These are phyloP conservation scores for Oceanites oceanicus DNA, from an alignment of 2,113 vertebrate species.

Conservation along the genomic window DNA sequence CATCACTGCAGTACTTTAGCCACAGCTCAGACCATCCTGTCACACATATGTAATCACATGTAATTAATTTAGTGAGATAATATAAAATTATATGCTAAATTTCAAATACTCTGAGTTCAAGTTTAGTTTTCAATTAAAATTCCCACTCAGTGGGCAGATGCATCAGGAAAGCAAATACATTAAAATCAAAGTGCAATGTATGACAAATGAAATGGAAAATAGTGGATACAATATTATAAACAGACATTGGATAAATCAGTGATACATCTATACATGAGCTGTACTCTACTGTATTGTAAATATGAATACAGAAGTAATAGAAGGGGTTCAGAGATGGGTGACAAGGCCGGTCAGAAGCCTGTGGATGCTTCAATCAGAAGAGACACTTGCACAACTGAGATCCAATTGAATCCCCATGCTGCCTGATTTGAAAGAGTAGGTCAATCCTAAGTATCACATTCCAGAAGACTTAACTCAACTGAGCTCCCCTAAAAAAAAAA, in stretches of 20 bases:
- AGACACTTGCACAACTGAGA: background rate
- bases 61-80: constrained; percentile 20
- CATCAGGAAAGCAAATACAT: background rate
- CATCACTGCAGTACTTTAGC: background rate
- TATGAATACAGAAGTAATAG: background rate
- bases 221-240: background rate
- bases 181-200: background rate
- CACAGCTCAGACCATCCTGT: background rate
- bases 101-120: background rate
- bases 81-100: background rate
- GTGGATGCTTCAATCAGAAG: background rate
- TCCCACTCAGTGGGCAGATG: background rate
- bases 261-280: background rate
- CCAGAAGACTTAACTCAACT: background rate
- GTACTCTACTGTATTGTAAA: background rate
- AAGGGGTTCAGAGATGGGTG: background rate
- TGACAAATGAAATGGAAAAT: background rate
- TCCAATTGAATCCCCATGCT: background rate
- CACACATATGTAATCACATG: background rate
- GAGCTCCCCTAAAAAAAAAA: background rate
- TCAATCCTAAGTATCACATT: background rate
- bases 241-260: background rate
- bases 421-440: background rate
- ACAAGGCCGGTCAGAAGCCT: background rate
- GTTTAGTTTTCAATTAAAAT: constrained; percentile 34